Evolutionary conservation across 2,888 invertebrate species (phyloP), one percentile per base, ranked within the genome.

Genomic region (Macrophya alboannulata): DNA sequence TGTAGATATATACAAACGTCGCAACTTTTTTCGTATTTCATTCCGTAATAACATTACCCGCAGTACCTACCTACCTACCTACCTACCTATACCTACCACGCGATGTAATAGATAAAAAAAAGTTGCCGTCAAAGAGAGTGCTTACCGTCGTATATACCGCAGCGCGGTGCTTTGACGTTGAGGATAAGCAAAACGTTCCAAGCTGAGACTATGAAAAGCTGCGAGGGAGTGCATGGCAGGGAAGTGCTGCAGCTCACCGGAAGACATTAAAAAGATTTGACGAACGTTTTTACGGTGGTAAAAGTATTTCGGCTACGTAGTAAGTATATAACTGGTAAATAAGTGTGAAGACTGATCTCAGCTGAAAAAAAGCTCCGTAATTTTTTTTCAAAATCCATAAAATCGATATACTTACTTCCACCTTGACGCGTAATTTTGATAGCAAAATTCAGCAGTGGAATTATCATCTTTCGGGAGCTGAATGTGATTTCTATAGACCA

Each of bases 401-500:
- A n/a, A n/a, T n/a, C n/a, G n/a, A n/a, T n/a, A n/a, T n/a, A n/a
- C n/a, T 21, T 6, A 40, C 59, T 21, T 17, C 81, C 8, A 43
- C 62, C 3, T 31, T 43, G 25, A 8, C 12, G 4, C 48, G 55
- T 77, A 8, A 12, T 62, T n/a, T 25, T 59, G 10, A 43, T 81
- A 81, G 62, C 62, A 62, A 62, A 43, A 81, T 62, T 43, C 12
- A 62, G 43, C 1, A 25, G 21, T n/a, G 81, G 62, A 62, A 81
- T 81, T 25, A 43, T 21, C 10, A 59, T 81, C 59, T 62, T 81
- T 62, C 81, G 81, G 81, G 62, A 81, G 81, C 81, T 81, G 17
- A n/a, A 15, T 81, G n/a, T 81, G 43, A 81, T 81, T 62, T 81
- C 59, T 17, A 1, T n/a, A 21, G 43, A 81, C 3, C n/a, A 25